phyloP scores from a whole-genome alignment of 2,888 invertebrate species.

The Agelastica alni region DNA sequence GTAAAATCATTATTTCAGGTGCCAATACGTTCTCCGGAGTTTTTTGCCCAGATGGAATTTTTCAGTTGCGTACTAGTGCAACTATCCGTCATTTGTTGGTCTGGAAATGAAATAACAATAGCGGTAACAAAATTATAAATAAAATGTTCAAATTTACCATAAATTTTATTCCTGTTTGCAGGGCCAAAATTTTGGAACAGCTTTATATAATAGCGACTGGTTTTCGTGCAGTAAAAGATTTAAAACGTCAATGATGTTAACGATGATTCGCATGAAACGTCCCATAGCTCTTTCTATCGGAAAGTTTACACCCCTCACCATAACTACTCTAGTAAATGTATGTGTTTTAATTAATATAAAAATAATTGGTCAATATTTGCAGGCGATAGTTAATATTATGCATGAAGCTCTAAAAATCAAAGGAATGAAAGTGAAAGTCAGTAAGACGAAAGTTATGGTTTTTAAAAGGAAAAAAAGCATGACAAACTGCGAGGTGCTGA shows the following conservation, averaged over 20 bases:
- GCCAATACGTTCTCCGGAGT: slow-evolving; percentile 36
- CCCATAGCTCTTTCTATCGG: slow-evolving; percentile 42
- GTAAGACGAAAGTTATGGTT: too few species aligned
- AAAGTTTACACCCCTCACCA: slow-evolving; percentile 41
- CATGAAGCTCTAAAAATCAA: too few species aligned
- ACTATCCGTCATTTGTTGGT: slow-evolving; percentile 39
- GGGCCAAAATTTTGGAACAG: slow-evolving; percentile 30
- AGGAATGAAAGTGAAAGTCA: too few species aligned
- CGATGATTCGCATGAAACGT: slow-evolving; percentile 40
- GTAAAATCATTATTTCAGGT: slow-evolving; percentile 36
- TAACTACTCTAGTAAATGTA: slow-evolving; percentile 37
- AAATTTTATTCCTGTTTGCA: slow-evolving; percentile 22
- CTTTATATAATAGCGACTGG: slow-evolving; percentile 40
- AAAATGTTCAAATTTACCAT: background rate
- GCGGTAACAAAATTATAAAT: slow-evolving; percentile 36
- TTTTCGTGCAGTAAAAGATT: slow-evolving; percentile 36
- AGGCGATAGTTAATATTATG: too few species aligned
- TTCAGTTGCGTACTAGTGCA: slow-evolving; percentile 35
- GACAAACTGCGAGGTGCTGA: too few species aligned
- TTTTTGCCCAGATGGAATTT: slow-evolving; percentile 39
- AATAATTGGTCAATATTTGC: too few species aligned
- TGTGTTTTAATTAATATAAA: too few species aligned
- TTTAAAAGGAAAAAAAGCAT: too few species aligned
- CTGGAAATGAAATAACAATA: slow-evolving; percentile 40
- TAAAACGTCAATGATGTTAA: slow-evolving; percentile 40